These are phyloP conservation scores for Passer montanus DNA, from an alignment of 2,113 vertebrate species.

Conservation along the genomic window DNA sequence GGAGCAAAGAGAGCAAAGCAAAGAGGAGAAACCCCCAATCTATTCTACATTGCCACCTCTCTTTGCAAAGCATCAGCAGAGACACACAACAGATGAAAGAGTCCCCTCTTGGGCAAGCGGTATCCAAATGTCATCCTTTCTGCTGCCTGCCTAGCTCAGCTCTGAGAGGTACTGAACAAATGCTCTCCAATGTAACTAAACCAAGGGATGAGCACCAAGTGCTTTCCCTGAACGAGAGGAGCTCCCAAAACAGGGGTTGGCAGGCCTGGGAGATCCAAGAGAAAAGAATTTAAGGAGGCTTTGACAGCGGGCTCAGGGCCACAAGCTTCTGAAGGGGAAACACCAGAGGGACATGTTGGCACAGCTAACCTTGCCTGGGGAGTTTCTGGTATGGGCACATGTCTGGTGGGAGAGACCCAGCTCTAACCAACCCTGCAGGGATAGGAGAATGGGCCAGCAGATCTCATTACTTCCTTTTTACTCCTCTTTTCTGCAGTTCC, in stretches of 20 bases:
- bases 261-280: background rate
- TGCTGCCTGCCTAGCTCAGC: background rate
- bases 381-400: background rate
- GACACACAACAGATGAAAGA: background rate
- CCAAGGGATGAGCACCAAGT: background rate
- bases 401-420: background rate
- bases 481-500: background rate
- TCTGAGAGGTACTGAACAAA: accelerated
- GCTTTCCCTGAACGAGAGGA: background rate
- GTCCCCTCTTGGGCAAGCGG: background rate
- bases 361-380: background rate
- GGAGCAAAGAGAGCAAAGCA: background rate
- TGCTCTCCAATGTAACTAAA: background rate
- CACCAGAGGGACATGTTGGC: background rate
- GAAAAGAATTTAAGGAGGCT: background rate
- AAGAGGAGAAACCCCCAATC: background rate
- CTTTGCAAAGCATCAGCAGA: background rate
- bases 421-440: background rate
- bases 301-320: background rate
- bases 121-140: background rate
- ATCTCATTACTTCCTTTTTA: background rate
- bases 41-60: accelerated
- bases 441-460: background rate
- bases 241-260: background rate
- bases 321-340: background rate